Base-by-base conservation (phyloP, 2,888 invertebrate species). In the Abrostola tripartita region DNA sequence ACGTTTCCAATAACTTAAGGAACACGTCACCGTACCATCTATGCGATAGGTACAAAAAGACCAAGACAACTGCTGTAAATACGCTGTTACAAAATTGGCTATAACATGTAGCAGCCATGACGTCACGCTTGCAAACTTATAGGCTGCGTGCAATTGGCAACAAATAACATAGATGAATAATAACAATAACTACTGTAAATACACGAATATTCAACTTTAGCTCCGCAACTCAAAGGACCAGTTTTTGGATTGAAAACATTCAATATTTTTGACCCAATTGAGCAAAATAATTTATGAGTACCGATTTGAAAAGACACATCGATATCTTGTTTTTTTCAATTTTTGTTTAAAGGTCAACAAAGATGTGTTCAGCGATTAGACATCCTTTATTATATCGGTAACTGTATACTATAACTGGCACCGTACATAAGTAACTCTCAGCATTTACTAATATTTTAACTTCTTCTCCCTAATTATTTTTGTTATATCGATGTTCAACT, bases 51-150 rank as follows among this genome's bases (percentile, higher is more conserved):
- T 8, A 24, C 24, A 14, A 68, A 52, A 61, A 52, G 24, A 54
- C 11, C 35, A 59, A 68, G 71, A 59, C 68, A 75, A 74, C 47
- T 61, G 90, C 90, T 92, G 92, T 92, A 92, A 81, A 92, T 91
- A 91, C 49, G 82, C 84, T 82, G 68, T 77, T 59, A 67, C 38
- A 76, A 74, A 74, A 83, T 79, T 79, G 82, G 78, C 81, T 76
- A 81, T 74, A 59, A 85, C 83, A 82, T 84, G 84, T 90, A 89
- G 88, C 84, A 76, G 80, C 84, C 86, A 85, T 86, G 82, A 72
- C 70, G 71, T 73, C 76, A 76, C 74, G 82, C 79, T 75, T 79
- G 62, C 67, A 72, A 76, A 78, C 67, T 76, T 64, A 54, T 73
- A 65, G 56, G 68, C 69, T 40, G 74, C 52, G 70, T 59, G 71